These are phyloP conservation scores for Drosophila gaucha DNA, from an alignment of 2,888 invertebrate genomes.

Conservation along the genomic window DNA sequence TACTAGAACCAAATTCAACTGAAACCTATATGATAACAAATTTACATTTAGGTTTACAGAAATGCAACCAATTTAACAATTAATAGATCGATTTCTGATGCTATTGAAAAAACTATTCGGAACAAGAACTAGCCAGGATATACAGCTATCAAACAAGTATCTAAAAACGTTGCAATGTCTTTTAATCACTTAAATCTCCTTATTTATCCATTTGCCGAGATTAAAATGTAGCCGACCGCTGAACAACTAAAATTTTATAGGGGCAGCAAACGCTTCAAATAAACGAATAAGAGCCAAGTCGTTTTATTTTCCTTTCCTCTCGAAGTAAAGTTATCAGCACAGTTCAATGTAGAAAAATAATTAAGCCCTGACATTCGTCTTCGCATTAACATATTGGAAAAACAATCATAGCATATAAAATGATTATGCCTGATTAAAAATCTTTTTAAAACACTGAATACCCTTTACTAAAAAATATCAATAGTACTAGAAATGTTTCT, in stretches of 20 bases:
- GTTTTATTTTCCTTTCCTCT: neutral
- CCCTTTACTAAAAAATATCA: neutral
- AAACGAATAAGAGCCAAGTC: slow-evolving; percentile 8
- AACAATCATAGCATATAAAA: slow-evolving; percentile 5
- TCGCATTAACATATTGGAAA: neutral
- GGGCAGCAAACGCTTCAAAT: slow-evolving; percentile 3
- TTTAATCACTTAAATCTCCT: neutral
- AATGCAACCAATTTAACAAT: slow-evolving; percentile 22
- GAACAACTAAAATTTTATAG: slow-evolving; percentile 12
- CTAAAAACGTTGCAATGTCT: slow-evolving; percentile 12
- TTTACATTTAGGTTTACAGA: slow-evolving; percentile 1
- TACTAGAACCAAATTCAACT: slow-evolving; percentile 6
- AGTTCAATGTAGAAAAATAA: slow-evolving; percentile 26
- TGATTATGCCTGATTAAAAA: neutral
- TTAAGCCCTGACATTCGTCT: neutral
- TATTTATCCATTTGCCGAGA: neutral
- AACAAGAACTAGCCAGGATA: slow-evolving; percentile 1
- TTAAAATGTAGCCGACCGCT: slow-evolving; percentile 21
- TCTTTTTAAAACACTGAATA: slow-evolving; percentile 7
- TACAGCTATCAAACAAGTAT: slow-evolving; percentile 4
- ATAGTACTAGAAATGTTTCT: neutral
- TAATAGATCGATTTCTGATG: neutral
- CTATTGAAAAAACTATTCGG: neutral
- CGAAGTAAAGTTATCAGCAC: slow-evolving; percentile 31
- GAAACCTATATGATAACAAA: neutral